Base-by-base conservation (phyloP, 1,140 invertebrate genomes). In the Ceratina calcarata region DNA sequence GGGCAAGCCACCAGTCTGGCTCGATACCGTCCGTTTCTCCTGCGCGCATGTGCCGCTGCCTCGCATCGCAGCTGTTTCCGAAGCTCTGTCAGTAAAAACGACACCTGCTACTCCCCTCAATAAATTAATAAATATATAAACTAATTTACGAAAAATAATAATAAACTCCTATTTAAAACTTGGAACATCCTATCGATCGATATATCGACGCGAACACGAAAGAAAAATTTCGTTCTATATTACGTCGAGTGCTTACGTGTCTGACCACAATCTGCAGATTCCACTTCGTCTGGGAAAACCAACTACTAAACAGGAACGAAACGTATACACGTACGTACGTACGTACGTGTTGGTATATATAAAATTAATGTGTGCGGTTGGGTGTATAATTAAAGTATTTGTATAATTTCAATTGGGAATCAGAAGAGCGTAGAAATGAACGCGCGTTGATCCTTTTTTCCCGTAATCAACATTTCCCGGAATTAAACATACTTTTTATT, bases 1-100 rank as follows among this genome's bases (percentile, higher is more conserved):
- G 88, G 88, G 88, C 84, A 76, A 89, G 87, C 89, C 82, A 90
- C 86, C 86, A 88, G 90, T 86, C 91, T 91, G 90, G 91, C 89
- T 93, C 91, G 91, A 93, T 93, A 93, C 89, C 89, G 85, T 88
- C 79, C 81, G 82, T 77, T 87, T 88, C 87, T 78, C 81, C 70
- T 89, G 70, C 84, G 91, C 92, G 91, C 92, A 92, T 91, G 91
- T 90, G 91, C 88, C 88, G 70, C 75, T 62, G 71, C 64, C 18
- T 3, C n/a, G 8, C 58, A 58, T 60, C 81, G 67, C 72, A 75
- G 37, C 82, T 58, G 69, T 37, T 66, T 75, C 62, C 67, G 58
- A 20, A 0, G 27, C 64, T 78, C 70, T 6, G 76, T 71, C 66
- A 75, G 70, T 64, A 86, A 86, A 15, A 55, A 73, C 61, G 83